phyloP scores from a whole-genome alignment of 2,113 vertebrate species.

The Plestiodon gilberti region DNA sequence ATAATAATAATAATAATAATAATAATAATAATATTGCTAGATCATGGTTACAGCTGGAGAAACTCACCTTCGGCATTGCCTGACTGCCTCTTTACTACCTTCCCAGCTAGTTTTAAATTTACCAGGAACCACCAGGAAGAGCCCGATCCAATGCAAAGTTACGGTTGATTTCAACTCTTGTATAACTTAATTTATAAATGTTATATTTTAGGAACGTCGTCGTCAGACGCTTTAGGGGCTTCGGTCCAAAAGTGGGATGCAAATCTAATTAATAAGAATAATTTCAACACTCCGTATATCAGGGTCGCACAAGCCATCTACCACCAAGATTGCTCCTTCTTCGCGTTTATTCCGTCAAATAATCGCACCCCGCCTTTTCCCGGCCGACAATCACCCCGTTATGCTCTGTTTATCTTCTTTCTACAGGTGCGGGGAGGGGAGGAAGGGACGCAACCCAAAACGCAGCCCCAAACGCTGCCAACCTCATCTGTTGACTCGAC shows the following conservation, averaged over 20 bases:
- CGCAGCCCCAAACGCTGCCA: no score
- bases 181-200: background rate
- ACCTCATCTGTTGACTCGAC: background rate
- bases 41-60: no score
- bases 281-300: background rate
- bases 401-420: background rate
- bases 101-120: background rate
- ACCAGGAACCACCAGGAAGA: background rate
- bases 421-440: no score
- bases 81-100: background rate
- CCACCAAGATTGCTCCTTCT: no score
- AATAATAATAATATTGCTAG: no score
- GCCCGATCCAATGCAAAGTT: background rate
- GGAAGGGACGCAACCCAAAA: background rate
- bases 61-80: background rate
- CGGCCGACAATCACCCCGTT: background rate
- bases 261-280: background rate
- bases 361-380: background rate
- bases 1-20: no score
- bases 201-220: no score
- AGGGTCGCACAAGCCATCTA: background rate
- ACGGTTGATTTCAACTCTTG: background rate
- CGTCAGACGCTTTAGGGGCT: background rate
- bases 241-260: background rate
- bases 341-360: no score